phyloP scores from a whole-genome alignment of 1,140 invertebrate species.

The Pentalonia nigronervosa region DNA sequence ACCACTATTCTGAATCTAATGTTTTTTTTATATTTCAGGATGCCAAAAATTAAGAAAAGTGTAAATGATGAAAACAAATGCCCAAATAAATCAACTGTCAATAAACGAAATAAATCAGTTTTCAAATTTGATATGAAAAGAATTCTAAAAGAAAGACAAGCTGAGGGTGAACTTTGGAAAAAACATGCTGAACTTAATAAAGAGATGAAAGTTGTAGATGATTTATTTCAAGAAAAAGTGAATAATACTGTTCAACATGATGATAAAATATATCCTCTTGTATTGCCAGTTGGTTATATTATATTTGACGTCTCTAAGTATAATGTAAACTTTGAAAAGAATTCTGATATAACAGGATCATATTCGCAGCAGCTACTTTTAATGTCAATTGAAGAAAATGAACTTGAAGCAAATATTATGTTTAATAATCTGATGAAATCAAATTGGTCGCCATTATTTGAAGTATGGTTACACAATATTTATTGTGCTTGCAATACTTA shows the following conservation, averaged over 20 bases:
- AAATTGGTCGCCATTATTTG: background rate
- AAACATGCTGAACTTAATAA: slow-evolving; percentile 21
- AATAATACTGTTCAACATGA: background rate
- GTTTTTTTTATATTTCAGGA: no score
- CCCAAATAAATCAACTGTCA: background rate
- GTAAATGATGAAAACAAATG: no score
- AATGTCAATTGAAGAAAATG: background rate
- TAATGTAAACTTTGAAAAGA: background rate
- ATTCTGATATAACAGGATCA: background rate
- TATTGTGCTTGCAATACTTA: background rate
- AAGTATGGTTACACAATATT: slow-evolving; percentile 18
- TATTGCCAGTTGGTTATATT: background rate
- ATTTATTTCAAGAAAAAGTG: background rate
- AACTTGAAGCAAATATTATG: background rate
- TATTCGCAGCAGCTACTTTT: background rate
- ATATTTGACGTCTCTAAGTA: slow-evolving; percentile 24
- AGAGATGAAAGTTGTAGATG: slow-evolving; percentile 25
- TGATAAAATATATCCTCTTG: no score
- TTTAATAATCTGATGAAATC: background rate
- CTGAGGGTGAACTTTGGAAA: background rate
- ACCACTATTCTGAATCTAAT: no score
- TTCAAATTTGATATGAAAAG: slow-evolving; percentile 36
- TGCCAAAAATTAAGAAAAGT: no score
- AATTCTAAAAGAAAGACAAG: slow-evolving; percentile 47
- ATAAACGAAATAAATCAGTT: background rate